Evolutionary conservation across 2,888 invertebrate species (phyloP).

Genomic region (Willowsia nigromaculata): DNA sequence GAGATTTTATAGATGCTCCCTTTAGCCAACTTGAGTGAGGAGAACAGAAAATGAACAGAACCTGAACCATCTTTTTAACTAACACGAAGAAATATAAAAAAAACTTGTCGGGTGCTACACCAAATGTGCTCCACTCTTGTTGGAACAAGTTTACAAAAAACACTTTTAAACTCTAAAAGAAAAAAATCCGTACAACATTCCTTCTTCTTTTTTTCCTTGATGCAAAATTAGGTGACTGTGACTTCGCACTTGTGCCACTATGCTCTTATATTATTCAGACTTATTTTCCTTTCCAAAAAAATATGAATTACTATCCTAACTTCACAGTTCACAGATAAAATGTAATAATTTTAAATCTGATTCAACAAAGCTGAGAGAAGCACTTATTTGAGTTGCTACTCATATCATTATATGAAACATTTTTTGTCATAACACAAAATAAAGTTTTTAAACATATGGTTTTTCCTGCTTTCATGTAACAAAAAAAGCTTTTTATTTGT

Average conservation of each 20-base stretch:
- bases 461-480: neutral
- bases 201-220: neutral
- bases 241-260: slow-evolving; percentile 16
- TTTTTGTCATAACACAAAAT: neutral
- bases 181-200: neutral
- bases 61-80: neutral
- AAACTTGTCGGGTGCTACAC: neutral
- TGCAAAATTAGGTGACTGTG: slow-evolving; percentile 24
- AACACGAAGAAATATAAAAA: neutral
- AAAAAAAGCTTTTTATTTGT: neutral
- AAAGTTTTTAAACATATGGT: slow-evolving; percentile 9
- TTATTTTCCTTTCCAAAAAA: neutral
- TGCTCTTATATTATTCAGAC: neutral
- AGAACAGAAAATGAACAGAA: neutral
- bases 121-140: neutral
- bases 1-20: neutral
- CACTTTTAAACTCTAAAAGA: neutral
- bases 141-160: neutral
- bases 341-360: slow-evolving; percentile 28
- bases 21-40: neutral
- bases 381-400: neutral
- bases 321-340: slow-evolving; percentile 19
- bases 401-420: neutral
- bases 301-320: neutral
- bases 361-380: neutral